These are phyloP conservation scores for Otus sunia DNA, from an alignment of 2,113 vertebrate species.

Conservation along the genomic window DNA sequence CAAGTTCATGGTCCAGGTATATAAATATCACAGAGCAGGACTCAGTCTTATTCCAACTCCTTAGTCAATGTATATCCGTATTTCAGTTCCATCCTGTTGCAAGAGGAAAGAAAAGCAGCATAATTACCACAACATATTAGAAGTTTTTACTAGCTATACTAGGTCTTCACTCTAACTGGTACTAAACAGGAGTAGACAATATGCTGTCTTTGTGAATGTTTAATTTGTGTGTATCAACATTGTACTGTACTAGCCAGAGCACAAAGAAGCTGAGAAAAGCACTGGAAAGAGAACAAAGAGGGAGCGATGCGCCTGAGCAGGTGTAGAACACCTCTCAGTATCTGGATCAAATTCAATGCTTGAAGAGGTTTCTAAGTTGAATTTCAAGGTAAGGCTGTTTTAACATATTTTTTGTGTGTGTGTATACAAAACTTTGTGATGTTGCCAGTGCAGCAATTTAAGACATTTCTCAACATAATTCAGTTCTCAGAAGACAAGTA, in stretches of 20 bases:
- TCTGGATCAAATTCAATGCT: conserved; percentile 48
- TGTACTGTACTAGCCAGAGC: not conserved
- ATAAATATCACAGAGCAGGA: conserved; percentile 18
- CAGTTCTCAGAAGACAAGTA: conserved; percentile 41
- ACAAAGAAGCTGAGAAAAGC: conserved; percentile 21
- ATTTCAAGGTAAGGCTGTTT: not conserved
- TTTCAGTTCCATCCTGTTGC: conserved; percentile 73
- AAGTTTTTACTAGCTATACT: not conserved
- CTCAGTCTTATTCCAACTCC: conserved; percentile 56
- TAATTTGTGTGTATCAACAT: not conserved
- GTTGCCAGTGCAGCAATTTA: not conserved
- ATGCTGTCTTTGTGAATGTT: not conserved
- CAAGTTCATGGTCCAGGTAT: conserved; percentile 73
- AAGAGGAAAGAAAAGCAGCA: not conserved
- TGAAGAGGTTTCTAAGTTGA: not conserved
- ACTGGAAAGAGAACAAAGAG: conserved; percentile 28
- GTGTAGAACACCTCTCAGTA: conserved; percentile 8
- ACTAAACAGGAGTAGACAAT: not conserved
- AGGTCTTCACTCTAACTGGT: not conserved
- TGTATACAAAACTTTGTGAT: not conserved
- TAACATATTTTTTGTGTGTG: not conserved
- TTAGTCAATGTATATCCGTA: conserved; percentile 45
- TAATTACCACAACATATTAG: not conserved
- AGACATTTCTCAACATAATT: conserved; percentile 24
- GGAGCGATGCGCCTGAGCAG: conserved; percentile 13